Evolutionary conservation across 2,113 vertebrate species (phyloP), one percentile per base, ranked within the genome.

Genomic region (Grantiella picta): DNA sequence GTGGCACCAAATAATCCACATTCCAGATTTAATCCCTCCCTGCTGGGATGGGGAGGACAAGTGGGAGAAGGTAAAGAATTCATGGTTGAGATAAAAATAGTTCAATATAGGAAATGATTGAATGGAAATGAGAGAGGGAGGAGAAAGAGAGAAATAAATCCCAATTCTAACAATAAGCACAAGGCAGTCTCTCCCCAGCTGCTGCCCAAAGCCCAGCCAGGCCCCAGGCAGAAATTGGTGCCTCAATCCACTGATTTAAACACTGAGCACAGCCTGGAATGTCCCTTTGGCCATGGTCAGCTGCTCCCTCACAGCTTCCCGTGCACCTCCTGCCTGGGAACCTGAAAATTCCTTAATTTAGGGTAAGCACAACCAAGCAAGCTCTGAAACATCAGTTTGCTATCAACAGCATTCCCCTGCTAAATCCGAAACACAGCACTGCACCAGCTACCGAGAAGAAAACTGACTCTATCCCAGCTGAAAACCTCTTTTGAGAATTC

Each of bases 191-290:
- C 54, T 22, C 38, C 22, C 3, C 53, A 47, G 53, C 47, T 60
- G 29, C 60, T 76, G 86, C 69, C 38, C 66, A 53, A 53, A 53
- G 52, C 28, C 52, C 16, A 33, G 53, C 53, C 53, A 11, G n/a
- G 25, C 57, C 65, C 59, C 25, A 25, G 12, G 59, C 25, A 79
- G 47, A 14, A 25, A n/a, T 11, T 3, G 7, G 16, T 31, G 49
- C 57, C 35, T 49, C 57, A 56, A 5, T 11, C 4, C 29, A 47
- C 20, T 21, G 27, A 0, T 42, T 64, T 27, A 10, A 56, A 42
- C 12, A 0, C 9, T 63, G n/a, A 47, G 18, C 12, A 29, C 1
- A 23, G 8, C 0, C 0, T 5, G 47, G 56, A 42, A 2, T 14
- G 19, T 54, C 47, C 73, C 65, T 42, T 1, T 49, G 57, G 75